Percentiles rank a stretch among this genome's conserved stretches.
Evolutionary conservation across 1,140 invertebrate species (phyloP).

Genomic region (Trichonephila clavipes): DNA sequence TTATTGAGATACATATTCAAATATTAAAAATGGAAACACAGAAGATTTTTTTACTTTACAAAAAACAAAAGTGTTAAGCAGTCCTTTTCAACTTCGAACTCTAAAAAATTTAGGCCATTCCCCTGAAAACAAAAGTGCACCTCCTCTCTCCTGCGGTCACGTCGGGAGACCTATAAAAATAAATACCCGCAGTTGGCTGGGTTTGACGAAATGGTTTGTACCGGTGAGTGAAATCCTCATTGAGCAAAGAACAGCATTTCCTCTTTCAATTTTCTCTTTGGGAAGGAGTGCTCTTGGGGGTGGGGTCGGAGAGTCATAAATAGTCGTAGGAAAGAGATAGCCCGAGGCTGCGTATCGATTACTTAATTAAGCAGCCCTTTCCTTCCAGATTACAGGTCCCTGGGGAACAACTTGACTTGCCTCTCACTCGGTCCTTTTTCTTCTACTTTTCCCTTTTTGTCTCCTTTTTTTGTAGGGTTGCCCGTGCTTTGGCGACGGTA

Average conservation of each 20-base stretch:
- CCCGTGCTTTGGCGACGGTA: not conserved
- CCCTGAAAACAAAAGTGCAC: too few species aligned
- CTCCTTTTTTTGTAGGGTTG: not conserved
- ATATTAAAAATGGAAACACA: too few species aligned
- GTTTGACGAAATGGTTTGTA: not conserved
- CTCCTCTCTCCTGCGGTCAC: not conserved
- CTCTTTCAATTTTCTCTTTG: not conserved
- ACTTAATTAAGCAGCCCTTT: conserved; percentile 59
- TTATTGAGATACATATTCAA: too few species aligned
- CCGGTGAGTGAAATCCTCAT: not conserved
- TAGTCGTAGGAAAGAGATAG: not conserved
- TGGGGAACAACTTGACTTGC: conserved; percentile 13
- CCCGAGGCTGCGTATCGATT: conserved; percentile 33
- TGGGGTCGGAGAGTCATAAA: not conserved
- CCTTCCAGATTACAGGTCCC: conserved; percentile 33
- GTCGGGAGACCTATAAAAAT: not conserved
- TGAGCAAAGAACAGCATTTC: not conserved
- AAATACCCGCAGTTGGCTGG: not conserved
- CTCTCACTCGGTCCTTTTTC: not conserved
- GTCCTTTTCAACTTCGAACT: too few species aligned
- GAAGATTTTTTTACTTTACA: too few species aligned
- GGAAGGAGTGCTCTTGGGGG: conserved; percentile 19
- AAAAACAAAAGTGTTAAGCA: too few species aligned
- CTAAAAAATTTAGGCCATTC: too few species aligned
- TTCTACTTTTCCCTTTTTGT: not conserved